Evolutionary conservation across 1,140 invertebrate genomes (phyloP), one percentile per base, ranked within the genome.

Genomic region (Ridgeia piscesae): DNA sequence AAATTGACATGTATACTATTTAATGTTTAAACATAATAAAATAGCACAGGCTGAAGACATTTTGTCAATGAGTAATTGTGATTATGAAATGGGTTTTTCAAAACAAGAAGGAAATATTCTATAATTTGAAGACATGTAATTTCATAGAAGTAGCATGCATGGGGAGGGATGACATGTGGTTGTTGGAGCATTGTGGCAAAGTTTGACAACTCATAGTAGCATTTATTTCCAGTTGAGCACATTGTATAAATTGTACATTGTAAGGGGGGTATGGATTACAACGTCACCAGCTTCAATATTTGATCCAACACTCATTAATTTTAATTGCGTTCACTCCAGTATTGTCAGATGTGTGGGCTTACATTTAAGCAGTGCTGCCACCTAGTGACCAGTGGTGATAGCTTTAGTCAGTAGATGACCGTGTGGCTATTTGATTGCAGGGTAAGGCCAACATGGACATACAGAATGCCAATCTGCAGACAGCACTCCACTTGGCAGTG

Each of bases 381-480:
- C 35, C 35, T 42, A 35, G 48, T 58, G 34, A 58, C 34, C 50
- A 34, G n/a, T 35, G n/a, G 91, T 91, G 34, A 31, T 92, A 31
- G 27, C 17, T 91, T 89, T 31, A 88, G 14, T 89, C 21, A 31
- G 33, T 33, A 88, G 91, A 33, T 89, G 77, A 33, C 58, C 27
- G 17, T 77, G 27, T 77, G 17, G 27, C 14, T 77, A 21, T n/a
- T n/a, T 77, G 58, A 77, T 77, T 98, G 92, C 97, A 97, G 95
- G 98, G 98, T 50, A 98, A 98, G 94, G 98, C 98, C 2, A 98
- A 98, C 94, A 98, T 99, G 96, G 98, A 99, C 96, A 96, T 99
- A 42, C 98, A 99, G 96, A 97, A 97, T 96, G 98, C 99, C 17
- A 99, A 99, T 96, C 96, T 99, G n/a, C 99, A 99, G 96, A 99